Conservation (phyloP, 2,113 vertebrate species). For the Craseonycteris thonglongyai region DNA sequence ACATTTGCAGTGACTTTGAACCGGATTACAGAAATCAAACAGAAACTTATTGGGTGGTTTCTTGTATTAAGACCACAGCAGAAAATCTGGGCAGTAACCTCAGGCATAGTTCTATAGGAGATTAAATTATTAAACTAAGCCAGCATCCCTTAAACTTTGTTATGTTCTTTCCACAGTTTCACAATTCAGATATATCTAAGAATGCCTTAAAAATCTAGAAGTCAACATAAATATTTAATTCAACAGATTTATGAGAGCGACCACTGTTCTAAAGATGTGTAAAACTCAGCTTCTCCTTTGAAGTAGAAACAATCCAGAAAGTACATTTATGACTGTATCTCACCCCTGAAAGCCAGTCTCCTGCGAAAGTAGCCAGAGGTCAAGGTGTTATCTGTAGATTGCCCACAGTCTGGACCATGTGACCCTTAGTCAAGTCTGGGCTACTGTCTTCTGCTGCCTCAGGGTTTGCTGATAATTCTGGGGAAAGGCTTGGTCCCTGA, state of each 20-base stretch:
- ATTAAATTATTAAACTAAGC: background rate
- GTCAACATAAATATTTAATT: background rate
- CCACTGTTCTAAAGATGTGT: background rate
- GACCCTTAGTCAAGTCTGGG: background rate
- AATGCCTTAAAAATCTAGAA: constrained; percentile 7
- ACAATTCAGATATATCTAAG: background rate
- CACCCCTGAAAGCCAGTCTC: background rate
- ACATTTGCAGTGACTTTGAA: background rate
- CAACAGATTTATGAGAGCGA: background rate
- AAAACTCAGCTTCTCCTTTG: background rate
- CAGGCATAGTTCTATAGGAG: background rate
- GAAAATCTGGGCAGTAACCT: background rate
- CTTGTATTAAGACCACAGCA: background rate
- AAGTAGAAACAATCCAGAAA: background rate
- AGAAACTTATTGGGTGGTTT: background rate
- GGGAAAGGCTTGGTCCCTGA: too few relatives aligned
- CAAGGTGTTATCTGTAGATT: background rate
- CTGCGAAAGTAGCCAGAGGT: background rate
- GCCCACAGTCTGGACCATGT: background rate
- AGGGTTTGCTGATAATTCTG: too few relatives aligned
- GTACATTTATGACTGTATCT: background rate
- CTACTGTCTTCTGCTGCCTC: background rate
- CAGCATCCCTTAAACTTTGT: background rate
- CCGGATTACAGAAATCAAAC: background rate
- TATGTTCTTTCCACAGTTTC: background rate